Evolutionary conservation across 2,888 invertebrate species (phyloP).

Genomic region (Molorchus minor): DNA sequence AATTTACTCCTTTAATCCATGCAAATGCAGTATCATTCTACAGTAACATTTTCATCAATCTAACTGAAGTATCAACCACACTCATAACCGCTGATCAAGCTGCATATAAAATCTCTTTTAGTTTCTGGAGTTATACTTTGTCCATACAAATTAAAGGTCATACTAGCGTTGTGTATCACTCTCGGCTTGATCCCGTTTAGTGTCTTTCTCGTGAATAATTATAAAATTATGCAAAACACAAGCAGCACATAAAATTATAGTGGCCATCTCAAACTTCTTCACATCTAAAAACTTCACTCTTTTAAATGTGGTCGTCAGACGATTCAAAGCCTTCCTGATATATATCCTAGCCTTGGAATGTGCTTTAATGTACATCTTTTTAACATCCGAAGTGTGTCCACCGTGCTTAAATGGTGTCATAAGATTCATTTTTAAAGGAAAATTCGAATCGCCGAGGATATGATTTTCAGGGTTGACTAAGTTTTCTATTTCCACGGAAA

Average conservation of each 20-base stretch:
- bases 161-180: neutral
- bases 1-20: neutral
- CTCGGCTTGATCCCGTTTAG: neutral
- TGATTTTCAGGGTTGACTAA: neutral
- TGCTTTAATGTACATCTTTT: neutral
- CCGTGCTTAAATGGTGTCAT: neutral
- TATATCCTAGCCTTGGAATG: neutral
- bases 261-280: neutral
- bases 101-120: neutral
- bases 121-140: neutral
- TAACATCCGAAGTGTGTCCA: neutral
- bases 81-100: neutral
- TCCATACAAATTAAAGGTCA: neutral
- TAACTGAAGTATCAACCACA: too few relatives aligned
- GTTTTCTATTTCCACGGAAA: neutral
- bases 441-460: neutral
- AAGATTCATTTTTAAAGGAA: neutral
- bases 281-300: neutral
- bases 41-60: too few relatives aligned
- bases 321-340: neutral
- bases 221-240: slow-evolving; percentile 13
- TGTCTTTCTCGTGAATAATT: neutral
- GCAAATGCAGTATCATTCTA: neutral
- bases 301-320: neutral
- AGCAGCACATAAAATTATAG: neutral